Conservation (phyloP, 2,888 invertebrate genomes). For the Dendrolimus houi region DNA sequence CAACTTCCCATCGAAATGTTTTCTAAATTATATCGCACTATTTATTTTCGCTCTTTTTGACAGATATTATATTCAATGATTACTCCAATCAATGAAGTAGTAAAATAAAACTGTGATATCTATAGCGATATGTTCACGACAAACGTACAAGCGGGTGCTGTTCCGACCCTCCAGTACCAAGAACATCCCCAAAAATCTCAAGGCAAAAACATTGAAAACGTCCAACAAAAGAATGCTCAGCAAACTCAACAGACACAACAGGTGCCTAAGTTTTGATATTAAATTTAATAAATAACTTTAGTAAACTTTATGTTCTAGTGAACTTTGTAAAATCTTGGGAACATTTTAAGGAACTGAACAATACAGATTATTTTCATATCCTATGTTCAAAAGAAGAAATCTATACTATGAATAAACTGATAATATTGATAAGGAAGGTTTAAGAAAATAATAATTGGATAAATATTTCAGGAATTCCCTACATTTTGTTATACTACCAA, state of each 20-base stretch:
- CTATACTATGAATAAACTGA: too few relatives aligned
- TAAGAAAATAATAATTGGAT: neutral
- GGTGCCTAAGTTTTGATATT: slow-evolving; percentile 13
- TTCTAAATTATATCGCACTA: neutral
- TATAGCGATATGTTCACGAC: slow-evolving; percentile 71
- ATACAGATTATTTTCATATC: too few relatives aligned
- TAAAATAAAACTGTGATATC: slow-evolving; percentile 31
- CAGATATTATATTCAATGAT: neutral
- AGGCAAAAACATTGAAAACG: slow-evolving; percentile 78
- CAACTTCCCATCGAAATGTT: neutral
- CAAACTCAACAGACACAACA: slow-evolving; percentile 49
- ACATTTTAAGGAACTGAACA: too few relatives aligned
- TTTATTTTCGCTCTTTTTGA: neutral
- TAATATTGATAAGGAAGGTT: too few relatives aligned
- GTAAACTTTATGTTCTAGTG: too few relatives aligned
- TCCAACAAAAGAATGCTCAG: slow-evolving; percentile 77
- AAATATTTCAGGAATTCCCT: slow-evolving; percentile 73
- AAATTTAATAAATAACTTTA: neutral
- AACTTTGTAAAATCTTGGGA: too few relatives aligned
- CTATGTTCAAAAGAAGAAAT: too few relatives aligned
- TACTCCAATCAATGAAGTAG: slow-evolving; percentile 24
- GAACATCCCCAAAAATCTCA: slow-evolving; percentile 79
- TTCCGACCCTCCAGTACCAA: slow-evolving; percentile 81
- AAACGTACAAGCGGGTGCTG: slow-evolving; percentile 77
- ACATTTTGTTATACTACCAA: slow-evolving; percentile 84